A percentile compares a stretch with the other conserved stretches of the same genome.
Evolutionary conservation across 2,888 invertebrate genomes (phyloP).

Genomic region (Drosophila incognita): DNA sequence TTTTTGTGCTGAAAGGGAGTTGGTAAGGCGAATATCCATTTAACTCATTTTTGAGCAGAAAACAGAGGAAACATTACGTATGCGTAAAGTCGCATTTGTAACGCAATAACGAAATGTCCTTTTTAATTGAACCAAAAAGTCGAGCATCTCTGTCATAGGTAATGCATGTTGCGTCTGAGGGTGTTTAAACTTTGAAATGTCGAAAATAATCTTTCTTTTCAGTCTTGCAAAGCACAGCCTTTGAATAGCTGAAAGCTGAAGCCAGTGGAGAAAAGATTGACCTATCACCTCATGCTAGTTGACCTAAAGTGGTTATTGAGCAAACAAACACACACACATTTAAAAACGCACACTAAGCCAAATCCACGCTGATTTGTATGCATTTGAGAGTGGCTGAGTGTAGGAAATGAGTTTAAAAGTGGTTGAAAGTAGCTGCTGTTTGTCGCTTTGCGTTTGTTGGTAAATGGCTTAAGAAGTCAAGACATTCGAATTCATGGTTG

Average conservation of each 20-base stretch:
- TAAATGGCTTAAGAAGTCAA: conserved; percentile 74
- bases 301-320: conserved; percentile 54
- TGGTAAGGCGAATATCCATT: not conserved
- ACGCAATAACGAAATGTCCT: not conserved
- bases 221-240: conserved; percentile 17
- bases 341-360: not conserved
- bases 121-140: not conserved
- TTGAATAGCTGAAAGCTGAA: conserved; percentile 31
- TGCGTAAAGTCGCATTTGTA: not conserved
- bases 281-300: conserved; percentile 26
- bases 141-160: not conserved
- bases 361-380: conserved; percentile 50
- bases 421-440: conserved; percentile 70
- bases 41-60: not conserved
- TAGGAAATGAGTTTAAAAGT: conserved; percentile 77
- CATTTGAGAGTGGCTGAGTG: conserved; percentile 66
- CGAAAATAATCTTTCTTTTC: not conserved
- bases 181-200: not conserved
- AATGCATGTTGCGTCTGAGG: not conserved
- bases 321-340: conserved; percentile 23
- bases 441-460: conserved; percentile 44
- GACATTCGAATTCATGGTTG: conserved; percentile 45
- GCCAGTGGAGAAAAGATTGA: conserved; percentile 40
- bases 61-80: not conserved
- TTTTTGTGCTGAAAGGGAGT: not conserved